Base-by-base conservation (phyloP, 1,140 invertebrate species). In the Drosophila pallidifrons region DNA sequence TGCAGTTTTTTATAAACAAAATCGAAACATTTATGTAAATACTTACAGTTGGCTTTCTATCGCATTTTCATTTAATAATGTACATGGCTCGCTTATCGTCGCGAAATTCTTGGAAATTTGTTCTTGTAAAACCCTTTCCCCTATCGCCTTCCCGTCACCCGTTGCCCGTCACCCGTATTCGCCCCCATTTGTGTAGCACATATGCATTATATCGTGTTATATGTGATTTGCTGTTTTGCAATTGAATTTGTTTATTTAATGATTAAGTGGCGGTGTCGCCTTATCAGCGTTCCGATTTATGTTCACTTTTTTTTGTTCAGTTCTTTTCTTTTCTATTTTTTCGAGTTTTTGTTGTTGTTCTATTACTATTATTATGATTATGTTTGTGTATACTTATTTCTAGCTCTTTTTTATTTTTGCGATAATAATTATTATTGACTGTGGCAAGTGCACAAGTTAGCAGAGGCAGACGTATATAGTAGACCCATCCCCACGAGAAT, bases 201-300 rank as follows among this genome's bases (percentile, higher is more conserved):
- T 38, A 38, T 47, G 6, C 15, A 38, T 38, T 61, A 64, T 75
- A 52, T 59, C 45, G 32, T 55, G 20, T 54, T 64, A 28, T 74
- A 52, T 80, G 59, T 73, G 65, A 64, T 82, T 82, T 79, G 55
- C 58, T 72, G 71, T 82, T 82, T 82, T 83, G 80, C 68, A 77
- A 74, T 68, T 79, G 68, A 88, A 86, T 77, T 88, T 85, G 74
- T 74, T 69, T 66, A 41, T 28, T 68, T 60, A 71, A 51, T 75
- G 76, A 79, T 79, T 73, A 68, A 32, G 30, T 13, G 46, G 15
- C 15, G 63, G 11, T 59, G 81, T 65, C 71, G 75, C 55, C 51
- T 74, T 75, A 75, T 70, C 72, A 75, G 32, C 72, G 20, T 32
- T 58, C 64, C 71, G 58, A 73, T 70, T 79, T 65, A 47, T 51